Evolutionary conservation across 2,113 vertebrate genomes (phyloP).

Genomic region (Cathartes aura): DNA sequence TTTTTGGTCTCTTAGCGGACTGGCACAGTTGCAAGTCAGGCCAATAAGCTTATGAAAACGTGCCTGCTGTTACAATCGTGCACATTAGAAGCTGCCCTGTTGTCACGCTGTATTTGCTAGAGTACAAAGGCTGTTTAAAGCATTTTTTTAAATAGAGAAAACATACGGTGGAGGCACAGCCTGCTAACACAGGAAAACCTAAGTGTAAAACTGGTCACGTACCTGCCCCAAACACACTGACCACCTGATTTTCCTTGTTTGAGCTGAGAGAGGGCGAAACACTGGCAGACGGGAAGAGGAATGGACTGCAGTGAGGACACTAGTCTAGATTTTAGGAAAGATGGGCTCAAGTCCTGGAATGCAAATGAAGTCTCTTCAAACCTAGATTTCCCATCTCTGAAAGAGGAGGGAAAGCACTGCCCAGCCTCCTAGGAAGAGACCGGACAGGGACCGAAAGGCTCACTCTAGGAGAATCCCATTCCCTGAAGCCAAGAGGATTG

Average conservation of each 20-base stretch:
- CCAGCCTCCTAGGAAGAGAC: not conserved
- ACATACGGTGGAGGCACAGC: not conserved
- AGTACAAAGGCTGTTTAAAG: not conserved
- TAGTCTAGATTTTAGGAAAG: not conserved
- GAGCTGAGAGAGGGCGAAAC: not conserved
- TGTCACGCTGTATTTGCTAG: not conserved
- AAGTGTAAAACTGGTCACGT: not conserved
- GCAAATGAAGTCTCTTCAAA: not conserved
- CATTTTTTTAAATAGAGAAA: not conserved
- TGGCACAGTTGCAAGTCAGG: not conserved
- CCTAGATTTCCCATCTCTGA: not conserved
- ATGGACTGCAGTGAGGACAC: not conserved
- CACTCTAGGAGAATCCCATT: not conserved
- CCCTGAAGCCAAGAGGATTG: not conserved
- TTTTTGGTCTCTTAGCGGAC: not conserved
- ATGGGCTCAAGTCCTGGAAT: not conserved
- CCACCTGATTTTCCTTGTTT: not conserved
- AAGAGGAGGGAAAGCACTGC: not conserved
- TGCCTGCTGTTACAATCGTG: fast-evolving
- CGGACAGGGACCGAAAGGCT: not conserved
- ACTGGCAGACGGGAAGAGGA: not conserved
- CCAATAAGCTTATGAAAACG: not conserved
- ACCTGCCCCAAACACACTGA: not conserved
- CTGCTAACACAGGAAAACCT: not conserved
- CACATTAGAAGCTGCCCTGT: not conserved